Base-by-base conservation (phyloP, 2,888 invertebrate species). In the Mesorhabditis sp. region DNA sequence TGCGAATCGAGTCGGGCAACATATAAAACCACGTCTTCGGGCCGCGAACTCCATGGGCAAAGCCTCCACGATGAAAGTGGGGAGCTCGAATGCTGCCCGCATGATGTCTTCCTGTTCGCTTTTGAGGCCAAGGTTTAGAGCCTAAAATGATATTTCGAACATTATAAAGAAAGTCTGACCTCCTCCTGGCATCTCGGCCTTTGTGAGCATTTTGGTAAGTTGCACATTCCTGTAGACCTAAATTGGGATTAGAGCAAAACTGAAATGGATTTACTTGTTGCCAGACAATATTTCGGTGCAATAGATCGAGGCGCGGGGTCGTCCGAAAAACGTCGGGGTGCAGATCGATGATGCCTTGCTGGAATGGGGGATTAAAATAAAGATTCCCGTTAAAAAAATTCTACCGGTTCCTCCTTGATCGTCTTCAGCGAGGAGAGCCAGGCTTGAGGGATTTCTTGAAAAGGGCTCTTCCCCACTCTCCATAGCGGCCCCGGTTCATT, bases 81-180 rank as follows among this genome's bases (percentile, higher is more conserved):
- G 96, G 96, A 3, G 95, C 93, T 70, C 94, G 90, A 72, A 93
- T 92, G 10, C 93, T 94, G 13, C 95, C 94, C 85, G 95, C 95
- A 63, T 97, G 90, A 1, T 97, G 92, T 78, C 90, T 90, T 0
- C 98, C 98, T 44, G 90, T 85, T 42, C 95, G 94, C 88, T 98
- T 98, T 86, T 98, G 98, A 0, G 93, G 93, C 95, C 95, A 96
- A 0, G 97, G 97, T 83, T 98, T 80, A 5, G 70, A 45, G 2
- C 75, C 74, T 74, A 10, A 43, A 68, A 70, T n/a, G 15, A 42
- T 43, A 41, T 13, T n/a, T 13, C 6, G n/a, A 67, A 67, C 5
- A 62, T 3, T 15, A 65, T 6, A 65, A 43, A 6, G 13, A 4
- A 65, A 43, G 41, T 65, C 10, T 65, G 13, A 0, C 94, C 94